Conservation (phyloP, 2,888 invertebrate species). For the Beris morrisii region DNA sequence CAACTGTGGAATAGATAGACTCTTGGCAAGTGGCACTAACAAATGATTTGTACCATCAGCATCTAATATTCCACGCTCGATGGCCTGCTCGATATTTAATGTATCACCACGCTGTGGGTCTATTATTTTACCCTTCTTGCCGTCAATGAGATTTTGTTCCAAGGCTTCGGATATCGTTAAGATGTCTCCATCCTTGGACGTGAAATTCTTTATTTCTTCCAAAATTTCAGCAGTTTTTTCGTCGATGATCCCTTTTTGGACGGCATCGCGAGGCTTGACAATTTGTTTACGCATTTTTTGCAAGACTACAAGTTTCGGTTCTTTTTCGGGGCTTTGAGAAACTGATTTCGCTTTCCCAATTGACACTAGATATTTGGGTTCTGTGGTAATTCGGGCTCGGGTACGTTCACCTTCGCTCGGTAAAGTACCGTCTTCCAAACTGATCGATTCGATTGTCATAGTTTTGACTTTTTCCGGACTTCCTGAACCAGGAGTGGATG, state of each 20-base stretch:
- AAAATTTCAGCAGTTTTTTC: conserved; percentile 71
- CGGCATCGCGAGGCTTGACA: conserved; percentile 74
- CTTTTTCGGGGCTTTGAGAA: conserved; percentile 62
- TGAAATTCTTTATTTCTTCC: conserved; percentile 63
- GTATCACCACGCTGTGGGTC: conserved; percentile 83
- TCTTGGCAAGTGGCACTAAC: conserved; percentile 76
- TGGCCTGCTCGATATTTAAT: conserved; percentile 80
- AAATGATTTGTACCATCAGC: conserved; percentile 73
- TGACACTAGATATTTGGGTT: conserved; percentile 69
- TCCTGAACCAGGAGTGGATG: conserved; percentile 43
- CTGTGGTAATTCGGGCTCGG: conserved; percentile 59
- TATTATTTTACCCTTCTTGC: conserved; percentile 73
- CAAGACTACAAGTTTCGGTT: conserved; percentile 69
- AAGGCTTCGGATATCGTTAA: conserved; percentile 78
- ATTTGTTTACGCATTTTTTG: conserved; percentile 79
- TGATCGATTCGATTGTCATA: conserved; percentile 48
- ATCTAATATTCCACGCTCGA: conserved; percentile 80
- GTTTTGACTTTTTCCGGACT: conserved; percentile 57
- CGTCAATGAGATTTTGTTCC: conserved; percentile 68
- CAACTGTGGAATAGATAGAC: conserved; percentile 80
- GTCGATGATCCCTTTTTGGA: conserved; percentile 78
- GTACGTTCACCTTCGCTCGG: conserved; percentile 61
- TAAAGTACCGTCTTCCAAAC: conserved; percentile 50
- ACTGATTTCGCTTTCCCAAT: conserved; percentile 63
- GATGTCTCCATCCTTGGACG: conserved; percentile 62